These are phyloP conservation scores for Oppia nitens DNA, from an alignment of 1,140 invertebrate genomes.

Conservation along the genomic window DNA sequence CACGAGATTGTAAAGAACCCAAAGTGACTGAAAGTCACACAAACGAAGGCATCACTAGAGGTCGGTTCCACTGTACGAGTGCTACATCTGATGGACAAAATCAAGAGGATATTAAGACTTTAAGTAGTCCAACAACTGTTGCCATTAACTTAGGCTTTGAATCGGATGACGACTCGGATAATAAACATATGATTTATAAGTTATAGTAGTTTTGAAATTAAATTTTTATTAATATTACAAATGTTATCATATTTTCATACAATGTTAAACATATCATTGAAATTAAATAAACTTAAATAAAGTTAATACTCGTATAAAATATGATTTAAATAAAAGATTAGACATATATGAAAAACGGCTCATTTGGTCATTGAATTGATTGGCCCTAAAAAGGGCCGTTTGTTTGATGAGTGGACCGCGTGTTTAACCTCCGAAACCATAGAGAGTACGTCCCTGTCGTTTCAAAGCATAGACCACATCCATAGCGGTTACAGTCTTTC, in stretches of 20 bases:
- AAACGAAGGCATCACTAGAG: background rate
- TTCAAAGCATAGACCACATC: constrained; percentile 71
- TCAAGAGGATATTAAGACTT: too few relatives aligned
- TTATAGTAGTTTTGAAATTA: background rate
- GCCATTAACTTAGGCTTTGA: background rate
- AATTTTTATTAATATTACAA: background rate
- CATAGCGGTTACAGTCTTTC: constrained; percentile 68
- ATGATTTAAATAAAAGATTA: background rate
- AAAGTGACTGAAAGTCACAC: background rate
- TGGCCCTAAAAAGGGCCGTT: constrained; percentile 6
- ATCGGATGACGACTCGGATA: background rate
- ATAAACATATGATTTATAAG: background rate
- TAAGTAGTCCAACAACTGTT: background rate
- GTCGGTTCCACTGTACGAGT: background rate
- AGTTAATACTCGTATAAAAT: background rate
- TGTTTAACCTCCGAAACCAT: constrained; percentile 40
- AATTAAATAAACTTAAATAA: background rate
- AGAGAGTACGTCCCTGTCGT: constrained; percentile 50
- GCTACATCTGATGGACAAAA: background rate
- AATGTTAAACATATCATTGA: too few relatives aligned
- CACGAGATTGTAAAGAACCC: too few relatives aligned
- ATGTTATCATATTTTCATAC: too few relatives aligned
- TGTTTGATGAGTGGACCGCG: background rate
- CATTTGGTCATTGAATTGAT: background rate
- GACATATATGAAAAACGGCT: background rate